These are phyloP conservation scores for Brachyalestes nurse DNA, from an alignment of 2,797 vertebrate genomes.

Conservation along the genomic window DNA sequence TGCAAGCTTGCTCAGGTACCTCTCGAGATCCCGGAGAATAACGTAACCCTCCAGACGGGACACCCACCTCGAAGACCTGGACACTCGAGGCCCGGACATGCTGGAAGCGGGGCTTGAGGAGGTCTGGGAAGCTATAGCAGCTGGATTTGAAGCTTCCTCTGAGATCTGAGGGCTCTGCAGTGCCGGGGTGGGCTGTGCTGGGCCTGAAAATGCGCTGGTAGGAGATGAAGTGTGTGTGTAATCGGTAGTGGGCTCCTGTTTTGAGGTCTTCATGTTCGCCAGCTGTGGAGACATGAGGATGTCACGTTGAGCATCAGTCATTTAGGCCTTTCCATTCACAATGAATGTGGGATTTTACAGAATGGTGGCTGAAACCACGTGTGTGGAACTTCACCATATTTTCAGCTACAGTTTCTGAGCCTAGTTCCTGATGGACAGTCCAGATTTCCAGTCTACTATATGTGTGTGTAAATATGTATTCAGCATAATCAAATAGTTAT, in stretches of 20 bases:
- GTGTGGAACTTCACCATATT: background rate
- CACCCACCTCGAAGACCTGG: constrained; percentile 65
- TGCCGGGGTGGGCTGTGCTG: background rate
- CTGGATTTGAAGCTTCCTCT: background rate
- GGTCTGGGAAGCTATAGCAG: background rate
- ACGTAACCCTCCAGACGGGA: constrained; percentile 76
- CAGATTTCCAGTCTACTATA: no score
- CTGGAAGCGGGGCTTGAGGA: constrained; percentile 1
- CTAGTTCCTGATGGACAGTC: background rate
- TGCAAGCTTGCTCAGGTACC: constrained; percentile 77
- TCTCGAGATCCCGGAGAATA: constrained; percentile 78
- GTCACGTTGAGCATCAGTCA: background rate
- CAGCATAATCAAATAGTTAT: background rate
- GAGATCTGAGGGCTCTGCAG: background rate
- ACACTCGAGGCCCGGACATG: background rate
- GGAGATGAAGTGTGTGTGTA: background rate
- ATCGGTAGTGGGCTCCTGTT: background rate
- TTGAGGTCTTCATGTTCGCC: background rate
- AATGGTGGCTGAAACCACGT: background rate
- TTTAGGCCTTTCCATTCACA: background rate
- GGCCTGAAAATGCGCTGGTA: background rate
- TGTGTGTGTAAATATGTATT: no score
- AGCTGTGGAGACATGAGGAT: constrained; percentile 16
- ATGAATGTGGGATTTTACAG: background rate
- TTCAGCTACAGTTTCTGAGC: background rate